Base-by-base conservation (phyloP, 1,140 invertebrate genomes). In the Aphidius gifuensis region DNA sequence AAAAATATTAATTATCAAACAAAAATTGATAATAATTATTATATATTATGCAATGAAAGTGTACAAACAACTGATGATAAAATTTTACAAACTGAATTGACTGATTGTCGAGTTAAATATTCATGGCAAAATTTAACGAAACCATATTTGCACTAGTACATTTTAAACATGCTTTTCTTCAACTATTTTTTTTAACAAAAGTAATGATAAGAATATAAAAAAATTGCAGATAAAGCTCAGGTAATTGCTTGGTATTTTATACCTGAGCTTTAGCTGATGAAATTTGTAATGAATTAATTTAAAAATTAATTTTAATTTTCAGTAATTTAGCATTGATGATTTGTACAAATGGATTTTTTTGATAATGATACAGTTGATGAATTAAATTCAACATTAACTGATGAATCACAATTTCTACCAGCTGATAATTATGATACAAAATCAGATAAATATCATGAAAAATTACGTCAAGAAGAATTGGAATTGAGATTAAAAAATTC, bases 51-150 rank as follows among this genome's bases (percentile, higher is more conserved):
- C 42, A 67, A 60, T 45, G 65, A 69, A 43, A 48, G 49, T 5
- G 68, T 64, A 2, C 72, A 74, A 56, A 72, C 71, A 3, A 62
- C 61, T 32, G 39, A 58, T 42, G 67, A 73, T 45, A 69, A 73
- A 62, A 40, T 60, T 23, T 55, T 51, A 47, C 61, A 68, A 60
- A 58, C 67, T 3, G 65, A 68, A 32, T 11, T 57, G 0, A 58
- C 60, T 2, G 53, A 68, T 53, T 66, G 65, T 49, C 38, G 50
- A 16, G 60, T 57, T 4, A 69, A 65, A 63, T 66, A 69, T 60
- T 67, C 67, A 16, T 69, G 67, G 67, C 59, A 69, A 56, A 65
- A 65, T 64, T 61, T 67, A 43, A 64, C 63, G 9, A 66, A 60
- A 46, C 39, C 38, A 16, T 63, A 66, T 55, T 66, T 66, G 46